phyloP scores from a whole-genome alignment of 2,797 vertebrate species.

The Channallabes apus region DNA sequence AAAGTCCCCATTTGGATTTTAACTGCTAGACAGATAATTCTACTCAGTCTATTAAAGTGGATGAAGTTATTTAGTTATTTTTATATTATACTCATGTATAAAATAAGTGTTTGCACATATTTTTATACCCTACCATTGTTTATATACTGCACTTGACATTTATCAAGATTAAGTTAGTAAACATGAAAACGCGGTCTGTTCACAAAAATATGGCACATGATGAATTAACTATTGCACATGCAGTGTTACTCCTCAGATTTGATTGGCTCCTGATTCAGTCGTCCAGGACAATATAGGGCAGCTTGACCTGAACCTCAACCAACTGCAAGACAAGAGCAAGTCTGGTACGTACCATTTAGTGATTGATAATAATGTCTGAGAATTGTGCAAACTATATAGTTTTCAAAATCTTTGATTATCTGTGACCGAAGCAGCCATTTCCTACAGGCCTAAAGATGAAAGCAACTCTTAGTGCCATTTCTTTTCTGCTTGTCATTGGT shows the following conservation, averaged over 20 bases:
- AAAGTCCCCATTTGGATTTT: background rate
- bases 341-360: background rate
- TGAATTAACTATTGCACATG: background rate
- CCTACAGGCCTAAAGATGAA: slow-evolving; percentile 24
- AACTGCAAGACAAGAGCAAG: background rate
- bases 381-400: background rate
- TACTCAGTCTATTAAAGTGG: too few species aligned
- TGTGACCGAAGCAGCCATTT: background rate
- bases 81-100: background rate
- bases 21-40: too few species aligned
- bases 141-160: background rate
- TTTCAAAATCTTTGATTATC: too few species aligned
- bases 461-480: background rate
- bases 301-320: background rate
- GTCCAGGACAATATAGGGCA: slow-evolving; percentile 4
- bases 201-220: background rate
- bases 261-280: slow-evolving; percentile 27
- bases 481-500: slow-evolving; percentile 24
- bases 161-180: background rate
- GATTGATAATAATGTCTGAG: background rate
- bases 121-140: background rate
- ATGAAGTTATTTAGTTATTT: background rate
- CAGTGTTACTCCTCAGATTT: background rate
- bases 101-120: background rate
- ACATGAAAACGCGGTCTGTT: background rate